These are phyloP conservation scores for Ceramica pisi DNA, from an alignment of 2,888 invertebrate genomes.

Conservation along the genomic window DNA sequence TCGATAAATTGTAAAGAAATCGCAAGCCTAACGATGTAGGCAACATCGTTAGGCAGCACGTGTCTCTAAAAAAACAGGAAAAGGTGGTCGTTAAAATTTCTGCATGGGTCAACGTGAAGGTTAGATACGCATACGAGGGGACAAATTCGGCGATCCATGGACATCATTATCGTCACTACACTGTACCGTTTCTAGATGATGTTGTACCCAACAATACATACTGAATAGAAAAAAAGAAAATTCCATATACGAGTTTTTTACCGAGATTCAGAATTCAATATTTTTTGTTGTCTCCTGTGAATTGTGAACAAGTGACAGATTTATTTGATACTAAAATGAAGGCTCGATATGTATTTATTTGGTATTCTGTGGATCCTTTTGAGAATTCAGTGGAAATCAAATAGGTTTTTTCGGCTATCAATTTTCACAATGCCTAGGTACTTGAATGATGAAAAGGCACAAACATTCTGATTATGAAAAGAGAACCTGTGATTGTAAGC, in stretches of 20 bases:
- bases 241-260: slow-evolving; percentile 33
- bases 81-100: slow-evolving; percentile 70
- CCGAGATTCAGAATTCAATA: slow-evolving; percentile 55
- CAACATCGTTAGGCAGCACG: slow-evolving; percentile 66
- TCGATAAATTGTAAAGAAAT: slow-evolving; percentile 44
- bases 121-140: slow-evolving; percentile 61
- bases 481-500: not conserved
- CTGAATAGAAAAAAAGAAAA: slow-evolving; percentile 44
- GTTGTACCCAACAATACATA: slow-evolving; percentile 55
- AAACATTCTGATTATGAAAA: not conserved
- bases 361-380: slow-evolving; percentile 29
- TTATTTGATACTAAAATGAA: slow-evolving; percentile 62
- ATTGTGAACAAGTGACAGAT: slow-evolving; percentile 62
- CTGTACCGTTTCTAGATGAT: slow-evolving; percentile 43
- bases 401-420: slow-evolving; percentile 39
- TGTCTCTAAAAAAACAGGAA: slow-evolving; percentile 62
- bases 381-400: slow-evolving; percentile 45
- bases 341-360: slow-evolving; percentile 42
- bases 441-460: slow-evolving; percentile 8
- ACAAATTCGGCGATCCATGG: slow-evolving; percentile 58
- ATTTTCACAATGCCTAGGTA: slow-evolving; percentile 23
- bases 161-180: slow-evolving; percentile 64
- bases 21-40: no score
- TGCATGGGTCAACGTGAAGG: slow-evolving; percentile 68
- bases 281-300: slow-evolving; percentile 63